Evolutionary conservation across 2,113 vertebrate genomes (phyloP).

Genomic region (Podiceps cristatus): DNA sequence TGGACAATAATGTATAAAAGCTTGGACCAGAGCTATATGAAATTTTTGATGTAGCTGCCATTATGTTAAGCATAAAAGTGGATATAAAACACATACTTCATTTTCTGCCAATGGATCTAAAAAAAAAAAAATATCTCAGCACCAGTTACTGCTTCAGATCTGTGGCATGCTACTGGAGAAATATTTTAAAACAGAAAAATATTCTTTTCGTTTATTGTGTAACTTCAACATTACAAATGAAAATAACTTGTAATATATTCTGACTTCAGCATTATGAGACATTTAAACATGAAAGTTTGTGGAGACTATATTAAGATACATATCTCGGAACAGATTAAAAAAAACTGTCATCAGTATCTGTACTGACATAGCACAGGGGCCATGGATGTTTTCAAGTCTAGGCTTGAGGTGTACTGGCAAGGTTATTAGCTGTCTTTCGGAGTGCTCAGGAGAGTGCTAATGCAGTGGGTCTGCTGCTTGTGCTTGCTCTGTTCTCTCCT

Average conservation of each 20-base stretch:
- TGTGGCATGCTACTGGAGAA: neutral
- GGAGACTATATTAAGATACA: neutral
- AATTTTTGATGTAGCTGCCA: neutral
- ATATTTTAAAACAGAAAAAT: neutral
- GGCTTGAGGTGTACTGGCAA: neutral
- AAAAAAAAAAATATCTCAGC: neutral
- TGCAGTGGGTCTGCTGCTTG: neutral
- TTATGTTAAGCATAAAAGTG: conserved; percentile 8
- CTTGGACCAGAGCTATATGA: neutral
- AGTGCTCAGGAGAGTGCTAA: neutral
- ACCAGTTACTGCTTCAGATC: neutral
- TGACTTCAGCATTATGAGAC: neutral
- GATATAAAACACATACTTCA: neutral
- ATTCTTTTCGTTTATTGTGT: neutral
- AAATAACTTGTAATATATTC: neutral
- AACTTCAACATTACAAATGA: neutral
- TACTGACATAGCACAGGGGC: neutral
- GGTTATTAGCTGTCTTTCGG: neutral
- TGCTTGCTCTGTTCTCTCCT: neutral
- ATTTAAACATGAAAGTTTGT: neutral
- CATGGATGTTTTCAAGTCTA: neutral
- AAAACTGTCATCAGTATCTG: neutral
- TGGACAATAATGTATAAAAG: neutral
- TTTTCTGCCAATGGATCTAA: neutral
- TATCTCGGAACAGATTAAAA: neutral